phyloP scores from a whole-genome alignment of 2,113 vertebrate species.

The Elgaria multicarinata region DNA sequence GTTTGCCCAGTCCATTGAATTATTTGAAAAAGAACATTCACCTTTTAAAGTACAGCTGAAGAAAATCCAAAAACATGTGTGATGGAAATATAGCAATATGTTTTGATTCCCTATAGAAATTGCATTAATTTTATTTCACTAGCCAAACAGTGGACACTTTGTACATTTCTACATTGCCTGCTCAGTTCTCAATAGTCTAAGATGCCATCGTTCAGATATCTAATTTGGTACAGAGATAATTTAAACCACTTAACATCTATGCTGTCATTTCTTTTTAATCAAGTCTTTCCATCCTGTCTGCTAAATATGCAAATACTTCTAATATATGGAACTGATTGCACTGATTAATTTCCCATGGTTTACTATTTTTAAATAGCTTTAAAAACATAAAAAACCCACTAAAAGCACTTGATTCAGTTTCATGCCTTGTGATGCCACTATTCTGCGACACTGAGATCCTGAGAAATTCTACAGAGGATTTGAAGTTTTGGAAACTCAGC shows the following conservation, averaged over 20 bases:
- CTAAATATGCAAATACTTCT: background rate
- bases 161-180: background rate
- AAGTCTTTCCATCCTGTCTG: background rate
- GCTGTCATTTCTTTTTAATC: background rate
- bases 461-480: background rate
- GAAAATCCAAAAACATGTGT: background rate
- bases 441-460: background rate
- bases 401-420: background rate
- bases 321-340: background rate
- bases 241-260: background rate
- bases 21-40: conserved; percentile 64
- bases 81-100: background rate
- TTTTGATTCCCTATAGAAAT: background rate
- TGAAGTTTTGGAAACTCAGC: background rate
- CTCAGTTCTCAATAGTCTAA: background rate
- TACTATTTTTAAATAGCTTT: background rate
- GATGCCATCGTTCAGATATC: background rate
- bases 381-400: background rate
- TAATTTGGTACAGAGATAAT: background rate
- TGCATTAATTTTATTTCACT: background rate
- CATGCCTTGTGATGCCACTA: background rate
- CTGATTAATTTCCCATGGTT: background rate
- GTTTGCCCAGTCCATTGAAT: conserved; percentile 60
- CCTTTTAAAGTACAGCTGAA: conserved; percentile 75
- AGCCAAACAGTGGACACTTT: background rate